Evolutionary conservation across 2,888 invertebrate genomes (phyloP), one percentile per base, ranked within the genome.

Genomic region (Odontocerum albicorne): DNA sequence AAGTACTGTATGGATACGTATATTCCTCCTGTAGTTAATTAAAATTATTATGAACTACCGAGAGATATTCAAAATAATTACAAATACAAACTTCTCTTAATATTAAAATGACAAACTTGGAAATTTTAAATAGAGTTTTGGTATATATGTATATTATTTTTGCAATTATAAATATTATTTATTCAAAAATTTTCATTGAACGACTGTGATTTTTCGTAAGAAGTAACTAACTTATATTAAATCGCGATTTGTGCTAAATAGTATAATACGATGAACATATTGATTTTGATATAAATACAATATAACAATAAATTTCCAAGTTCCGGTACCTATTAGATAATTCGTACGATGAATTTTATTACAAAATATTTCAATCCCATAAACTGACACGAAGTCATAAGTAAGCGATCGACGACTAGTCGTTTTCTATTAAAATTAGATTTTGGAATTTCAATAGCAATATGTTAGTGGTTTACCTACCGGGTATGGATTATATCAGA

Each of bases 381-480:
- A 39, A 7, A 39, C 49, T 12, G 38, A 32, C 31, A 16, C 17
- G 17, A 21, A 49, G n/a, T n/a, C n/a, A n/a, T 43, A 51, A 38
- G 42, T 49, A 47, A 50, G 40, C 52, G 33, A 53, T 40, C 32
- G 52, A 47, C 22, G 33, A 19, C 17, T 36, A n/a, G 49, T 44
- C 52, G 19, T 53, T 49, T 52, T 52, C 31, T 45, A 57, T 47
- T 52, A 50, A 45, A 40, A 36, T 44, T 50, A 50, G 50, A 55
- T 43, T 55, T 55, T 55, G 31, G 44, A 57, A 53, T 44, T 53
- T 53, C 46, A 53, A 57, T 57, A 57, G 57, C 53, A 57, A 57
- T 57, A 53, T 49, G 44, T 53, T 53, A 53, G 57, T 45, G 32
- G 38, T 49, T 54, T 53, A 49, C 53, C 38, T 52, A 57, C 53